Conservation (phyloP, 1,140 invertebrate genomes). For the Microplitis mediator region DNA sequence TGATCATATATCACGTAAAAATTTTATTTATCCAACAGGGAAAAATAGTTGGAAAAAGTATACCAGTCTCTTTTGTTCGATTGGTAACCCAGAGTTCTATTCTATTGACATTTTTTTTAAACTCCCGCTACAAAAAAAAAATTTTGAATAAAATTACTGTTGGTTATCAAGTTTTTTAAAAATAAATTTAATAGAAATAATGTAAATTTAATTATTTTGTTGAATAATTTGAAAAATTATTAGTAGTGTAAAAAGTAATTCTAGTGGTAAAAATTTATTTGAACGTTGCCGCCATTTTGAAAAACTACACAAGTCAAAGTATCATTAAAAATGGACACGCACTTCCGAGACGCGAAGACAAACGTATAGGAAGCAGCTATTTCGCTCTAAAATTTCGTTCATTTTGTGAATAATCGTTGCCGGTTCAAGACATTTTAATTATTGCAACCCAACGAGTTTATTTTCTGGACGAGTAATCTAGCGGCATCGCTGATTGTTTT, state of each 20-base stretch:
- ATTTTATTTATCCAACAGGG: neutral
- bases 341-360: conserved; percentile 17
- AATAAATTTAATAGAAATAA: too few species aligned
- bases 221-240: too few species aligned
- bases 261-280: too few species aligned
- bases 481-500: conserved; percentile 9
- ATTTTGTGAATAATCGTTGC: conserved; percentile 18
- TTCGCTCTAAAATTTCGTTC: neutral
- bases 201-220: too few species aligned
- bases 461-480: conserved; percentile 2
- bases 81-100: too few species aligned
- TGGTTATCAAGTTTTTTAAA: too few species aligned
- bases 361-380: neutral
- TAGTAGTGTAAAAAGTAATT: too few species aligned
- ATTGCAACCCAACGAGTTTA: neutral
- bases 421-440: neutral
- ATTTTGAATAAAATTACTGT: too few species aligned
- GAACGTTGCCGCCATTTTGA: neutral
- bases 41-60: conserved; percentile 11
- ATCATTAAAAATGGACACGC: neutral
- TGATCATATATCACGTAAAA: conserved; percentile 4
- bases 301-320: neutral
- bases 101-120: too few species aligned
- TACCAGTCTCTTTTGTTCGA: neutral
- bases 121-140: too few species aligned